These are phyloP conservation scores for Cosmopolites sordidus DNA, from an alignment of 2,888 invertebrate species.

Conservation along the genomic window DNA sequence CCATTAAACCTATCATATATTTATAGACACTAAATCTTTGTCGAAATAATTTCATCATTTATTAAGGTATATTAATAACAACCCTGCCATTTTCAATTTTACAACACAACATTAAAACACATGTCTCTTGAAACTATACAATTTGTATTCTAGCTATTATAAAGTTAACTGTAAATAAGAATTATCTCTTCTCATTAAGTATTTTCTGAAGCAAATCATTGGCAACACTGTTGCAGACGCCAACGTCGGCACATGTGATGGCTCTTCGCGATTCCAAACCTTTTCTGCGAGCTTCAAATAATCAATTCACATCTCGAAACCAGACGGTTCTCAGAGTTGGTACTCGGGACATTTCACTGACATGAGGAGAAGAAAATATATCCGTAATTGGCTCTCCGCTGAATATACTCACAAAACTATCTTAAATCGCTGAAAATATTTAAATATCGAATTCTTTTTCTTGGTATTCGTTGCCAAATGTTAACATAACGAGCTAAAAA, in stretches of 20 bases:
- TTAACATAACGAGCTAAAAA: not conserved
- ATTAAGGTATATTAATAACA: no score
- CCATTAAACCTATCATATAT: no score
- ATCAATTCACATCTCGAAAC: constrained; percentile 20
- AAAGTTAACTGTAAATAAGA: not conserved
- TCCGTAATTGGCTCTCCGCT: constrained; percentile 19
- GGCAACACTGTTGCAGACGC: constrained; percentile 16
- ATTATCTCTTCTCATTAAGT: not conserved
- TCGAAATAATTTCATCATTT: no score
- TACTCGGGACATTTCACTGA: constrained; percentile 19
- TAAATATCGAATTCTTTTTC: constrained; percentile 17
- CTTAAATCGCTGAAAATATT: constrained; percentile 20
- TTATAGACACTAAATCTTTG: no score
- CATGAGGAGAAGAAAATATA: constrained; percentile 14
- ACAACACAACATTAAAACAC: no score
- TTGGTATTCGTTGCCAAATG: constrained; percentile 5
- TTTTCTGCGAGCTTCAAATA: constrained; percentile 18
- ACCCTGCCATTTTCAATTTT: no score
- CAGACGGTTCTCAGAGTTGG: constrained; percentile 10
- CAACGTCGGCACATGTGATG: constrained; percentile 16
- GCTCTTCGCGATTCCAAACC: constrained; percentile 10
- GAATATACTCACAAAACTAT: constrained; percentile 18
- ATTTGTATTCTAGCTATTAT: not conserved
- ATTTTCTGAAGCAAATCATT: not conserved
- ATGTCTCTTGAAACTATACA: not conserved